Conservation (phyloP, 2,888 invertebrate species). For the Eupithecia tripunctaria region DNA sequence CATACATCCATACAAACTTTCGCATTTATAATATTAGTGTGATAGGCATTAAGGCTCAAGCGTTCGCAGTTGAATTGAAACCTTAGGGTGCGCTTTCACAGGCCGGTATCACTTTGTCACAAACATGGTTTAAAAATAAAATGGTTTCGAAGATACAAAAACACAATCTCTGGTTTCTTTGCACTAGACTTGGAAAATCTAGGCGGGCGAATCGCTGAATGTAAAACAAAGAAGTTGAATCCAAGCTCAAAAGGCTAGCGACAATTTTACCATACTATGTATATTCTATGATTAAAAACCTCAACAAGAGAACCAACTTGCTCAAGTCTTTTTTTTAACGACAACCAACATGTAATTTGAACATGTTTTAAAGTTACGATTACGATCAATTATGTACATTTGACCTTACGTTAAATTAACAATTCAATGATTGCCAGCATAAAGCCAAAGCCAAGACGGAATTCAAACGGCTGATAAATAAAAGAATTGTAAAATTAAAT, state of each 20-base stretch:
- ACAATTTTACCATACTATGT: neutral
- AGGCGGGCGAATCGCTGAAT: no score
- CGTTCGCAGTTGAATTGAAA: no score
- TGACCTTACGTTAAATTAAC: constrained; percentile 62
- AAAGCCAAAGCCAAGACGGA: constrained; percentile 30
- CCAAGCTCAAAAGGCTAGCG: neutral
- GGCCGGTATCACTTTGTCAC: no score
- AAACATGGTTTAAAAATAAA: no score
- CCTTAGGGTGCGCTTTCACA: no score
- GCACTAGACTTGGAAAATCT: no score
- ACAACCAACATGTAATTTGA: constrained; percentile 44
- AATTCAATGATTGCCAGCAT: constrained; percentile 48
- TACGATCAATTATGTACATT: constrained; percentile 59
- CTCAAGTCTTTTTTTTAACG: constrained; percentile 50
- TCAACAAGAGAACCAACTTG: neutral
- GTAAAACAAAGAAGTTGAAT: no score
- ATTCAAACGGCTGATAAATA: constrained; percentile 32
- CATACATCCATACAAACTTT: no score
- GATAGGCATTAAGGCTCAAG: no score
- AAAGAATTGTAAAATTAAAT: constrained; percentile 15
- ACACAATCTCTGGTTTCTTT: no score
- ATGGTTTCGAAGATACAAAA: no score
- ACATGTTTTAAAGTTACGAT: constrained; percentile 58
- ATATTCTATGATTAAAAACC: neutral
- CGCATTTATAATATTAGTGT: no score